Conservation (phyloP, 2,113 vertebrate genomes). For the Noctilio leporinus region DNA sequence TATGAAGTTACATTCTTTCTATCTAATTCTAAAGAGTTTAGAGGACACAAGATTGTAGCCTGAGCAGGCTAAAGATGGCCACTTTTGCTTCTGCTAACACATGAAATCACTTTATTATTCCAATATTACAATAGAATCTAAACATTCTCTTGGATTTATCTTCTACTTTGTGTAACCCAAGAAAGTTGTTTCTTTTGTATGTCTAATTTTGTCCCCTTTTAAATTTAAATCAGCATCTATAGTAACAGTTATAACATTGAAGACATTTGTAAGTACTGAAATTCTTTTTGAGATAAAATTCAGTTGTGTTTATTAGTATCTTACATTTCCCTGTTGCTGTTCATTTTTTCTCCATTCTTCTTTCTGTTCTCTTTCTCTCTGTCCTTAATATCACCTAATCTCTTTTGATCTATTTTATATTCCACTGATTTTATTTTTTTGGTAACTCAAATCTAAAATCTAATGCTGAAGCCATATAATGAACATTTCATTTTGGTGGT, state of each 20-base stretch:
- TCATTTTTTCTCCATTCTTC: background rate
- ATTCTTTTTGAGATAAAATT: constrained; percentile 9
- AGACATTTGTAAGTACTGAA: background rate
- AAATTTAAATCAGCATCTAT: background rate
- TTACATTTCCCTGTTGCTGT: background rate
- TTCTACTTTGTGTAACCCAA: background rate
- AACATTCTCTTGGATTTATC: background rate
- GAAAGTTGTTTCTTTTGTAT: background rate
- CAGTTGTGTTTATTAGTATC: background rate
- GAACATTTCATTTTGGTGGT: background rate
- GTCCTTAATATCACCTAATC: background rate
- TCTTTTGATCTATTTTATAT: background rate
- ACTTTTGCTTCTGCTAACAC: background rate
- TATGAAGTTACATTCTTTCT: background rate
- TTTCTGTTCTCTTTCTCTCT: background rate
- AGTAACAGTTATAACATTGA: background rate
- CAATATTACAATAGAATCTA: background rate
- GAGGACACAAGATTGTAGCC: background rate
- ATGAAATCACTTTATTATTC: background rate
- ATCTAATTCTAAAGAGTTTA: background rate
- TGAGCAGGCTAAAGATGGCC: background rate
- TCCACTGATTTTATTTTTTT: background rate
- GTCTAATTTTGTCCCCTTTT: background rate
- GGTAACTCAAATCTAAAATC: background rate
- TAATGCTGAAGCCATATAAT: background rate